These are phyloP conservation scores for Lepidothrix coronata DNA, from an alignment of 2,113 vertebrate genomes.

Conservation along the genomic window DNA sequence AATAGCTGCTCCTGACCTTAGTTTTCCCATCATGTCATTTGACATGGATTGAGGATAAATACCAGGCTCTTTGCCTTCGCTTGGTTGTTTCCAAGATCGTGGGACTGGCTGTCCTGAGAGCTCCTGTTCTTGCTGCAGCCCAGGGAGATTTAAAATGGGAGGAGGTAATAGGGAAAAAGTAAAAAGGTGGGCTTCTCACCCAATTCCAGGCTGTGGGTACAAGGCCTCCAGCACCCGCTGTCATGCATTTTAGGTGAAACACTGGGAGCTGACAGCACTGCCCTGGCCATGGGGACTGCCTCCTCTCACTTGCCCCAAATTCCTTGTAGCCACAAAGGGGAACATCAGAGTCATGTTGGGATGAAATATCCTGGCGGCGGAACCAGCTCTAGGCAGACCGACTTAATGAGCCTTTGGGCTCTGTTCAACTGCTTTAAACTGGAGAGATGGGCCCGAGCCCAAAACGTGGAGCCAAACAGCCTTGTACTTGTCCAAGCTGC, in stretches of 20 bases:
- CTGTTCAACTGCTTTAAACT: neutral
- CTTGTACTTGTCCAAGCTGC: neutral
- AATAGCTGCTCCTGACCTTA: neutral
- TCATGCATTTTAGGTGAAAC: neutral
- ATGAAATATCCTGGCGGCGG: neutral
- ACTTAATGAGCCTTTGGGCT: neutral
- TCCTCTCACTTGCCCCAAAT: rapidly evolving
- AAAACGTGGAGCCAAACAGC: neutral
- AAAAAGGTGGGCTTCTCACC: neutral
- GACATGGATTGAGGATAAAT: neutral
- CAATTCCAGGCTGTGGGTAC: neutral
- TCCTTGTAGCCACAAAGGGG: neutral
- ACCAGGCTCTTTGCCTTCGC: neutral
- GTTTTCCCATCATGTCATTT: neutral
- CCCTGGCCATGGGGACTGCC: rapidly evolving
- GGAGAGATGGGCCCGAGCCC: neutral
- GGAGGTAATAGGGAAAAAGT: neutral
- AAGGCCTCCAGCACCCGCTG: neutral
- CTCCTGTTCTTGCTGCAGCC: neutral
- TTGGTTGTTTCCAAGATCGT: neutral
- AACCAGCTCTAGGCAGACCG: neutral
- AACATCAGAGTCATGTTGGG: neutral
- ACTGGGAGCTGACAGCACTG: neutral
- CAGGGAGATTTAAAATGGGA: neutral
- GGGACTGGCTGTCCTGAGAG: neutral